Conservation (phyloP, 2,888 invertebrate species). For the Drosophila aldrichi region DNA sequence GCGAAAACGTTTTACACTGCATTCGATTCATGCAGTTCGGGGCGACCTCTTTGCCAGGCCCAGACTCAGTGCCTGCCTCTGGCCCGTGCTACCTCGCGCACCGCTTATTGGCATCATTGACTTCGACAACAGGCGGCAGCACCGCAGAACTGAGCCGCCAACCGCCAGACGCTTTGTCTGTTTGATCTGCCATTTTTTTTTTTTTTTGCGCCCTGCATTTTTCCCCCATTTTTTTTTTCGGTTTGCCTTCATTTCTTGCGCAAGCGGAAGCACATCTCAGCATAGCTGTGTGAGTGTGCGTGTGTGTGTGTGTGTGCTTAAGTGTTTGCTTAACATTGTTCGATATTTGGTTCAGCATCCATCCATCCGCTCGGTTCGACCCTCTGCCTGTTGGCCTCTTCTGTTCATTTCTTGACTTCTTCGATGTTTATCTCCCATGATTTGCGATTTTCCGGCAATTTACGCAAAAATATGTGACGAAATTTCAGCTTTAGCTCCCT, state of each 20-base stretch:
- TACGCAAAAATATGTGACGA: constrained; percentile 82
- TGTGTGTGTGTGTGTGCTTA: constrained; percentile 37
- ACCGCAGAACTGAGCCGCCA: constrained; percentile 71
- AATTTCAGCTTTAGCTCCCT: constrained; percentile 55
- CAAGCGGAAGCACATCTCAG: constrained; percentile 74
- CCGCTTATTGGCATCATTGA: constrained; percentile 75
- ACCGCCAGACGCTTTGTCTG: constrained; percentile 54
- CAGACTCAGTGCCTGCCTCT: not conserved
- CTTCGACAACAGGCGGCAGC: constrained; percentile 69
- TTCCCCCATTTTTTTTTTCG: constrained; percentile 16
- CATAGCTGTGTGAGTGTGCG: constrained; percentile 39
- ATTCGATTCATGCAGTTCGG: constrained; percentile 47
- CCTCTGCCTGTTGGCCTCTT: constrained; percentile 44
- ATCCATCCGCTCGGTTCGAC: constrained; percentile 19
- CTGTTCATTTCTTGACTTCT: constrained; percentile 78
- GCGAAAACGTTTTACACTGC: constrained; percentile 73
- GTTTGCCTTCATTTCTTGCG: constrained; percentile 45
- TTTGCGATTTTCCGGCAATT: constrained; percentile 83
- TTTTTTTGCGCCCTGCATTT: constrained; percentile 55
- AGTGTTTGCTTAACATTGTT: constrained; percentile 77
- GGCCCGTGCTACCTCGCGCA: not conserved
- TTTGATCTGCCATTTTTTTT: constrained; percentile 39
- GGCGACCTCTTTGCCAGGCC: constrained; percentile 2
- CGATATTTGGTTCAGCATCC: constrained; percentile 73
- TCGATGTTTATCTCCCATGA: constrained; percentile 81